Percentiles rank a stretch among this genome's conserved stretches.
Evolutionary conservation across 2,113 vertebrate genomes (phyloP).

Genomic region (Coreoperca whiteheadi): DNA sequence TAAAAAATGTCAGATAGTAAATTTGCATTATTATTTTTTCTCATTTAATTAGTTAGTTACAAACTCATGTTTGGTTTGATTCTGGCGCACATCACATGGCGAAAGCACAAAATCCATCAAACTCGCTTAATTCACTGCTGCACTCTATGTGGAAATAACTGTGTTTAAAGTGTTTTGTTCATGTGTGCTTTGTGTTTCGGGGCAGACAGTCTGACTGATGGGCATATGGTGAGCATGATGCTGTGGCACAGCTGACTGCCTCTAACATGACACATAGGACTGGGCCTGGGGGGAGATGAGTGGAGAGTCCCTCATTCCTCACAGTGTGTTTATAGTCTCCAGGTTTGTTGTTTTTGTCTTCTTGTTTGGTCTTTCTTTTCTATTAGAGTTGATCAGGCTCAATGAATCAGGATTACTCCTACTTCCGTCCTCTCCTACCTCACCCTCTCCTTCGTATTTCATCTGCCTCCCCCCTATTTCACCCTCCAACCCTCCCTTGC

Average conservation of each 20-base stretch:
- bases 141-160: conserved; percentile 7
- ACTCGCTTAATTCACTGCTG: conserved; percentile 1
- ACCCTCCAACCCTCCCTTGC: conserved; percentile 11
- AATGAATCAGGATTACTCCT: conserved; percentile 48
- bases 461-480: conserved; percentile 12
- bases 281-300: conserved; percentile 43
- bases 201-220: conserved; percentile 59
- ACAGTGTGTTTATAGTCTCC: conserved; percentile 32
- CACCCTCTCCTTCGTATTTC: conserved; percentile 28
- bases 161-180: conserved; percentile 44
- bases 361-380: conserved; percentile 28
- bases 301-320: conserved; percentile 63
- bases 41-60: not conserved
- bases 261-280: conserved; percentile 70
- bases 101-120: conserved; percentile 25
- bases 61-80: not conserved
- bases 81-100: not conserved
- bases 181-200: conserved; percentile 53
- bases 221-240: conserved; percentile 59
- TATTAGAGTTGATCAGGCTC: conserved; percentile 34
- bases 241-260: conserved; percentile 70
- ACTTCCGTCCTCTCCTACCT: conserved; percentile 31
- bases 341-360: conserved; percentile 42
- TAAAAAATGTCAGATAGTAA: not conserved
- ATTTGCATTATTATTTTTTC: not conserved